Evolutionary conservation across 2,797 vertebrate species (phyloP), one percentile per base, ranked within the genome.

Genomic region (Acanthopagrus latus): DNA sequence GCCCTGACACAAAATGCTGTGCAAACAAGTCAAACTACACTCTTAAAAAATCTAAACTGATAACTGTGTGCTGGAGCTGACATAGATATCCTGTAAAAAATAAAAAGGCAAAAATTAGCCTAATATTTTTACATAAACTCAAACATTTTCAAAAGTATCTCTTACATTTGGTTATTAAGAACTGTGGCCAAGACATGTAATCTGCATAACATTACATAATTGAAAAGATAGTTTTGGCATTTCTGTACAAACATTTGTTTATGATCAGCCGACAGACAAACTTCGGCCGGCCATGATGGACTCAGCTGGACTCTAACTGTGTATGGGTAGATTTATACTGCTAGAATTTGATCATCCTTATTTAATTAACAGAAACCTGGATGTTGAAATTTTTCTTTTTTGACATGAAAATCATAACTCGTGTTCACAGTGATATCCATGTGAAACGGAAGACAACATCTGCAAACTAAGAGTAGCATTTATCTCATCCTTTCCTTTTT

Each of bases 341-440:
- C 23, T 14, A 63, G 23, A 46, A 25, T 5, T 7, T 47, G 38
- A 41, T 12, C 25, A 17, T 14, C 9, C 0, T 16, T 56, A 2
- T 51, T 25, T 66, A 64, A 59, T 55, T 10, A 27, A 62, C 5
- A 7, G 20, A 59, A 13, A 41, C 18, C 29, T 59, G 21, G 44
- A 66, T 20, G 38, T 46, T 46, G 41, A 58, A 43, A 63, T 16
- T 12, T 1, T 9, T 17, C 23, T 23, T 9, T 62, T 69, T 68
- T n/a, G 0, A 41, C 25, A 59, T 27, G 17, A 13, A 73, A 41
- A 48, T 38, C 18, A 3, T 41, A 48, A 50, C 5, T 43, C 18
- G 4, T 76, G 81, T 65, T 77, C 52, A 74, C 55, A 82, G 8
- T 78, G n/a, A 72, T 58, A 67, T 67, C 23, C 21, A 54, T 13